Evolutionary conservation across 2,113 vertebrate species (phyloP).

Genomic region (Polyodon spathula): DNA sequence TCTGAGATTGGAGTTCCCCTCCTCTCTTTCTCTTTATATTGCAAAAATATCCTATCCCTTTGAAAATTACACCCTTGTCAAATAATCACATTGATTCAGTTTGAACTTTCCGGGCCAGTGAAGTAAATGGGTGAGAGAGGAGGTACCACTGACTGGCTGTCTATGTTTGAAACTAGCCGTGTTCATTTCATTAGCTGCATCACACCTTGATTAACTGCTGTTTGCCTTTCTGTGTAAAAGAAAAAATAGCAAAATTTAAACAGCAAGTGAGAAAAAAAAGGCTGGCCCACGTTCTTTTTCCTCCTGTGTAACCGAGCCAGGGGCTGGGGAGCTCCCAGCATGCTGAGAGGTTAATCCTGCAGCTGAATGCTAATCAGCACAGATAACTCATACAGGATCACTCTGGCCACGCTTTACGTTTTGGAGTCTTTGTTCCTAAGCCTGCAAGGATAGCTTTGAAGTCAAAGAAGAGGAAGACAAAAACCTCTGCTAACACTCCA

Average conservation of each 20-base stretch:
- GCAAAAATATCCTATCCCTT: slow-evolving; percentile 27
- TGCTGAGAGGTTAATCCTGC: slow-evolving; percentile 43
- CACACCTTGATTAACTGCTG: background rate
- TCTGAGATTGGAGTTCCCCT: slow-evolving; percentile 3
- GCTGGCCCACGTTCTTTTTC: slow-evolving; percentile 29
- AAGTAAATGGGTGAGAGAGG: background rate
- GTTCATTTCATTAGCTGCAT: slow-evolving; percentile 4
- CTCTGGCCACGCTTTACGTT: slow-evolving; percentile 57
- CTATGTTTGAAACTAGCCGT: background rate
- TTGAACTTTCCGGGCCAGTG: background rate
- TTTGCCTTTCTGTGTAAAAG: slow-evolving; percentile 3
- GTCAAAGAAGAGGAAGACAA: slow-evolving; percentile 52
- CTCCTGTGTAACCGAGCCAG: slow-evolving; percentile 39
- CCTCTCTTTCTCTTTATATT: slow-evolving; percentile 10
- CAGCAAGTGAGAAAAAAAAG: slow-evolving; percentile 24
- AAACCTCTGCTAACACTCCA: slow-evolving; percentile 58
- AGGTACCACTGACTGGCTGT: background rate
- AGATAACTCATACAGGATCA: slow-evolving; percentile 60
- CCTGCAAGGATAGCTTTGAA: slow-evolving; percentile 69
- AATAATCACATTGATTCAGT: slow-evolving; percentile 17
- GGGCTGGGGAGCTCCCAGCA: slow-evolving; percentile 49
- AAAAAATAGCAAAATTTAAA: slow-evolving; percentile 28
- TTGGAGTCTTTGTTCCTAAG: slow-evolving; percentile 65
- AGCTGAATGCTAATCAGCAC: slow-evolving; percentile 55
- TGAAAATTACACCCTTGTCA: slow-evolving; percentile 35